Conservation (phyloP, 2,888 invertebrate genomes). For the Drosophila cyrtoloma region DNA sequence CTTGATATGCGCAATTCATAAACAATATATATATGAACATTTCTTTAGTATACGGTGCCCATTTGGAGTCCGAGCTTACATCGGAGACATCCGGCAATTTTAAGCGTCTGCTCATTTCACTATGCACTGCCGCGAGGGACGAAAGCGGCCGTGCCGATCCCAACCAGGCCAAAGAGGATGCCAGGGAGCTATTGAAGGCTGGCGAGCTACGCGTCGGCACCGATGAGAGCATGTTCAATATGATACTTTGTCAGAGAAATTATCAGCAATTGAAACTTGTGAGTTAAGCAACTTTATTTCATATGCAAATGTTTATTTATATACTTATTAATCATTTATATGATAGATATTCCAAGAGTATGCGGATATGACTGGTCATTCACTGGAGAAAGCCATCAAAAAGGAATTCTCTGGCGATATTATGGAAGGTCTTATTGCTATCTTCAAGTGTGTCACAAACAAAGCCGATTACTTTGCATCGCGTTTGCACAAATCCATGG, state of each 20-base stretch:
- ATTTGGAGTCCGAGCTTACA: conserved; percentile 92
- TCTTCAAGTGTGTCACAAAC: conserved; percentile 92
- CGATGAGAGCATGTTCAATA: conserved; percentile 94
- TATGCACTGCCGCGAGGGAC: conserved; percentile 89
- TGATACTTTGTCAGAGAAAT: conserved; percentile 92
- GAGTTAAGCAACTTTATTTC: conserved; percentile 25
- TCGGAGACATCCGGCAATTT: conserved; percentile 97
- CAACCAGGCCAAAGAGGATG: conserved; percentile 91
- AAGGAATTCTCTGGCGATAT: conserved; percentile 94
- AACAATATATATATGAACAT: background rate
- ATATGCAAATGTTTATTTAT: background rate
- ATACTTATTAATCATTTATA: background rate
- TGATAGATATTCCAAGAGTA: conserved; percentile 84
- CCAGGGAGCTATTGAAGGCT: conserved; percentile 91
- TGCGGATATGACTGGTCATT: conserved; percentile 90
- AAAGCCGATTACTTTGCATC: conserved; percentile 94
- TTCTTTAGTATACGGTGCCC: conserved; percentile 90
- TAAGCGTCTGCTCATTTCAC: conserved; percentile 94
- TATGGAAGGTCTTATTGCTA: conserved; percentile 92
- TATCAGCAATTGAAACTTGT: conserved; percentile 87
- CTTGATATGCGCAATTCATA: background rate
- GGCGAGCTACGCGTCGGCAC: conserved; percentile 91
- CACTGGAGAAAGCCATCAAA: conserved; percentile 92
- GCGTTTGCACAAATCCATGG: conserved; percentile 94
- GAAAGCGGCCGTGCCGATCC: conserved; percentile 92